phyloP scores from a whole-genome alignment of 2,113 vertebrate genomes.

The Chaetodon trifascialis region DNA sequence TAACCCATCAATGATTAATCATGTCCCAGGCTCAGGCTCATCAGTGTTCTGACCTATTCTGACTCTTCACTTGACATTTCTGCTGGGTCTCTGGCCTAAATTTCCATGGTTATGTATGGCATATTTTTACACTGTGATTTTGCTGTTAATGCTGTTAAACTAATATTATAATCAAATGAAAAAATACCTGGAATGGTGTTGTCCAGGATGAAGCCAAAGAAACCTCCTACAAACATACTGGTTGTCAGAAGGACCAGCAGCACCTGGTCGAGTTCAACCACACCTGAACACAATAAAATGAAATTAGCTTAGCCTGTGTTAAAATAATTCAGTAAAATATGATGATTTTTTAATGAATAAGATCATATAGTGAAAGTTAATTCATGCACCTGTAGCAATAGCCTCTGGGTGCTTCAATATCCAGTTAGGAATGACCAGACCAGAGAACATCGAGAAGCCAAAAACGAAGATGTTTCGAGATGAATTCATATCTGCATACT shows the following conservation, averaged over 20 bases:
- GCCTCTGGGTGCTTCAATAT: constrained; percentile 85
- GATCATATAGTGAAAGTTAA: background rate
- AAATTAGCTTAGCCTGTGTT: background rate
- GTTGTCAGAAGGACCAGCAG: constrained; percentile 95
- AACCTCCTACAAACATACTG: constrained; percentile 96
- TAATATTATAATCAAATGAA: background rate
- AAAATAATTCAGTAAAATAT: background rate
- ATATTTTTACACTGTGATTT: background rate
- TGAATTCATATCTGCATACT: constrained; percentile 97
- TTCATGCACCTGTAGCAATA: constrained; percentile 88
- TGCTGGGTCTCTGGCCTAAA: background rate
- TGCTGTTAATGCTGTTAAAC: background rate
- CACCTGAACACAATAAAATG: constrained; percentile 79
- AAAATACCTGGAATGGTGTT: constrained; percentile 94
- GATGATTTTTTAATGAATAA: background rate
- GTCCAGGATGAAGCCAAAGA: constrained; percentile 93
- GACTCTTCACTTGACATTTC: background rate
- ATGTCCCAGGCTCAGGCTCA: background rate
- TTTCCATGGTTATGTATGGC: background rate
- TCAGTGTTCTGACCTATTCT: background rate
- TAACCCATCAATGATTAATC: background rate
- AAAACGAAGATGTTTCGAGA: constrained; percentile 96
- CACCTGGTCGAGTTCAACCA: constrained; percentile 91
- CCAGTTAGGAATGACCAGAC: constrained; percentile 93
- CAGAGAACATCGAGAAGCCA: constrained; percentile 95